phyloP scores from a whole-genome alignment of 1,140 invertebrate genomes.

The Sitobion miscanthi region DNA sequence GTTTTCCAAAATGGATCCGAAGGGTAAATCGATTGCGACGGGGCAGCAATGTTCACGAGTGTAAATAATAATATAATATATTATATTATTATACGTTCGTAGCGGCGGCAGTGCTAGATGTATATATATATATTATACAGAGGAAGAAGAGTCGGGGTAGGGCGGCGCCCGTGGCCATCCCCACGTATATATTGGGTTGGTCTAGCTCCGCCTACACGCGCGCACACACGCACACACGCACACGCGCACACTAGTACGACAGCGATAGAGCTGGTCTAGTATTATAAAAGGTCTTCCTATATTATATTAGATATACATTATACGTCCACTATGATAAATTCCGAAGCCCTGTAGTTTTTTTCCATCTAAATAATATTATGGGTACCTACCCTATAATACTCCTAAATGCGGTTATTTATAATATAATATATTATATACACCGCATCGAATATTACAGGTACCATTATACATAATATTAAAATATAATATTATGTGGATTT shows the following conservation, averaged over 20 bases:
- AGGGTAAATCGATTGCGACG: constrained; percentile 22
- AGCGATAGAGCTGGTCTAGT: not conserved
- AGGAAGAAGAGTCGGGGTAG: constrained; percentile 12
- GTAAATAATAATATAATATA: not conserved
- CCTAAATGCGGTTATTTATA: too few species aligned
- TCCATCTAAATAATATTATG: not conserved
- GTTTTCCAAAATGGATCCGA: constrained; percentile 41
- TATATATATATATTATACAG: not conserved
- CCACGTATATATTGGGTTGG: constrained; percentile 31
- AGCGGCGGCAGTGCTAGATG: not conserved
- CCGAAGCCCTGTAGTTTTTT: not conserved
- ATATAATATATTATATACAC: too few species aligned
- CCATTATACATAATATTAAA: too few species aligned
- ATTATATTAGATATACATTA: not conserved
- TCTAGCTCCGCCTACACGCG: constrained; percentile 45
- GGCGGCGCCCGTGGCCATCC: constrained; percentile 46
- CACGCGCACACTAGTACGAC: not conserved
- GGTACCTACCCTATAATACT: too few species aligned
- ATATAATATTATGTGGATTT: too few species aligned
- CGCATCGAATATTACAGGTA: too few species aligned
- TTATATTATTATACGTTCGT: constrained; percentile 15
- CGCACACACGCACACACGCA: not conserved
- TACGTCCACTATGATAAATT: not conserved
- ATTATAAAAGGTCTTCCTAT: not conserved
- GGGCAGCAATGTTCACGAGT: not conserved